phyloP scores from a whole-genome alignment of 2,888 invertebrate genomes.

The Drymonia ruficornis region DNA sequence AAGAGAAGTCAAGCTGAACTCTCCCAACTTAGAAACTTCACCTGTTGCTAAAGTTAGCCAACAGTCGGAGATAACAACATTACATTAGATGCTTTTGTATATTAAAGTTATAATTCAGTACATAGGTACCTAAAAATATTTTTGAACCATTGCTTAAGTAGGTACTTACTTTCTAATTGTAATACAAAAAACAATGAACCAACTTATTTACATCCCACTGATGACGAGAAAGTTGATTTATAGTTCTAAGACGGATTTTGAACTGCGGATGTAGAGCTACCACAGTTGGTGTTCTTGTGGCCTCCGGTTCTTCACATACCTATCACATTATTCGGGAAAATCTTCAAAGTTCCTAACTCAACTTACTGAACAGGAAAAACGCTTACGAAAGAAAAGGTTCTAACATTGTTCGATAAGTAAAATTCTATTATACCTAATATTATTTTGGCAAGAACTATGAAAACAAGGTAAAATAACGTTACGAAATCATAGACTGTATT shows the following conservation, averaged over 20 bases:
- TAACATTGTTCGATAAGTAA: background rate
- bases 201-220: no score
- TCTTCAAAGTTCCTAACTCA: background rate
- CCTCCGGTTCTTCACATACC: background rate
- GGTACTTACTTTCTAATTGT: no score
- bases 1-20: slow-evolving; percentile 46
- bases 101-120: background rate
- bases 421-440: slow-evolving; percentile 19
- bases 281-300: no score
- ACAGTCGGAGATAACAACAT: slow-evolving; percentile 31
- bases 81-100: slow-evolving; percentile 7
- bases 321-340: background rate
- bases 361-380: background rate
- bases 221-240: no score
- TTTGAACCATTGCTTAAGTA: no score
- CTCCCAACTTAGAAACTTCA: slow-evolving; percentile 55
- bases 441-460: slow-evolving; percentile 27
- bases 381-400: slow-evolving; percentile 4
- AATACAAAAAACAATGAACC: no score
- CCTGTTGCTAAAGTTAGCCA: slow-evolving; percentile 59
- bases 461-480: slow-evolving; percentile 17
- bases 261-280: no score
- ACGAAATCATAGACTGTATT: slow-evolving; percentile 33
- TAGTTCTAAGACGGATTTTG: no score
- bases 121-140: background rate